A percentile compares a stretch with the other conserved stretches of the same genome.
Evolutionary conservation across 2,113 vertebrate species (phyloP).

Genomic region (Oxyura jamaicensis): DNA sequence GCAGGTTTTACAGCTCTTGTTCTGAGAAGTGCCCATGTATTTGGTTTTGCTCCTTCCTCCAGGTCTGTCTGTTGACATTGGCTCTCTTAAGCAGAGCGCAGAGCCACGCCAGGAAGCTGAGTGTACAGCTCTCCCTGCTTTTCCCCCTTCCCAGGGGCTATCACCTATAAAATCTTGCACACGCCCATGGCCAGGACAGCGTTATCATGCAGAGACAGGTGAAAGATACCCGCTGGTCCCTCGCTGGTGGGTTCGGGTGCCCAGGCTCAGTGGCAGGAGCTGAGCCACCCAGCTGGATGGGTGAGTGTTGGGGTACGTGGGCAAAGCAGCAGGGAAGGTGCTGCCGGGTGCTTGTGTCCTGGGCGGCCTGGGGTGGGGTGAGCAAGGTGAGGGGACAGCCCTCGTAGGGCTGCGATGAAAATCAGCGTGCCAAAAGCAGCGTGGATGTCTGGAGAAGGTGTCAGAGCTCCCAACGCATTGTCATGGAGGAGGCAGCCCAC

Average conservation of each 20-base stretch:
- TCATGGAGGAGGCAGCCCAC: not conserved
- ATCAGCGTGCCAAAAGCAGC: not conserved
- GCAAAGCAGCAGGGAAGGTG: not conserved
- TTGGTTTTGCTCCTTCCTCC: conserved; percentile 68
- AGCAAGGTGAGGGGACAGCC: not conserved
- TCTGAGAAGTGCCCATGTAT: conserved; percentile 61
- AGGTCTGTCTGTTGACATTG: conserved; percentile 71
- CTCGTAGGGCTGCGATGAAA: not conserved
- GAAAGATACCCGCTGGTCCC: not conserved
- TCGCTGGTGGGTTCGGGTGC: not conserved
- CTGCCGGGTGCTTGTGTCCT: not conserved
- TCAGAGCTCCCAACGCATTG: not conserved
- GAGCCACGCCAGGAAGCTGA: conserved; percentile 51
- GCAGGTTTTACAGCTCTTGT: conserved; percentile 73
- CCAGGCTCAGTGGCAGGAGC: not conserved
- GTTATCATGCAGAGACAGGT: conserved; percentile 16
- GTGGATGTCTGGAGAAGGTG: not conserved
- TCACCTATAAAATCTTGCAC: not conserved
- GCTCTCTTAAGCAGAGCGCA: conserved; percentile 37
- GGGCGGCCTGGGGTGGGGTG: not conserved
- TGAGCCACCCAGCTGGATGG: not conserved
- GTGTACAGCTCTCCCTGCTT: not conserved
- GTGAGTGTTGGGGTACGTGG: not conserved
- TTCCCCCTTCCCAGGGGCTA: conserved; percentile 11
- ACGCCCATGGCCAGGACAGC: not conserved